phyloP scores from a whole-genome alignment of 2,888 invertebrate species.

The Formica aserva region DNA sequence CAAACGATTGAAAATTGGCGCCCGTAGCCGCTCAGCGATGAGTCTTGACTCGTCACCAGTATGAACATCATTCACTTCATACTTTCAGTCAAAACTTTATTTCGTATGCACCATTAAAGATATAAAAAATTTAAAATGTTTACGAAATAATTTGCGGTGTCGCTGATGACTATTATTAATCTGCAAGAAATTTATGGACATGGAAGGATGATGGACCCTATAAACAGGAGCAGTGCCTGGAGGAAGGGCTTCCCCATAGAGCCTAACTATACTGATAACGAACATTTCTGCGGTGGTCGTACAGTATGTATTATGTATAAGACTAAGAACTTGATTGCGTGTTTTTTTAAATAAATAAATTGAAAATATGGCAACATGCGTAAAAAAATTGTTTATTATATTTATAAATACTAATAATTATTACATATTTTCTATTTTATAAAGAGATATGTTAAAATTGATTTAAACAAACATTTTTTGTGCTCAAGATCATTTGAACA shows the following conservation, averaged over 20 bases:
- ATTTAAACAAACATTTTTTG: too few relatives aligned
- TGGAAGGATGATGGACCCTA: constrained; percentile 87
- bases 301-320: constrained; percentile 78
- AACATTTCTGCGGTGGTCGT: constrained; percentile 87
- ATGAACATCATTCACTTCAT: neutral
- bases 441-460: too few relatives aligned
- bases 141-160: constrained; percentile 38
- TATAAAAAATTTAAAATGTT: constrained; percentile 1
- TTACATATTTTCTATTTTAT: too few relatives aligned
- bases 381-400: too few relatives aligned
- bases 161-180: constrained; percentile 30
- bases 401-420: too few relatives aligned
- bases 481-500: too few relatives aligned
- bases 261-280: constrained; percentile 87
- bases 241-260: constrained; percentile 86
- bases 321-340: neutral
- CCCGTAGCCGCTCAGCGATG: too few relatives aligned
- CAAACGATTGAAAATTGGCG: too few relatives aligned
- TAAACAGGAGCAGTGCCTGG: constrained; percentile 87
- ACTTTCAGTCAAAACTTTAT: neutral
- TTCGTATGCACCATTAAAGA: neutral
- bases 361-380: too few relatives aligned
- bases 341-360: too few relatives aligned
- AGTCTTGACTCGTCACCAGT: too few relatives aligned
- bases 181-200: constrained; percentile 83